Evolutionary conservation across 2,888 invertebrate genomes (phyloP).

Genomic region (Polydrusus tereticollis): DNA sequence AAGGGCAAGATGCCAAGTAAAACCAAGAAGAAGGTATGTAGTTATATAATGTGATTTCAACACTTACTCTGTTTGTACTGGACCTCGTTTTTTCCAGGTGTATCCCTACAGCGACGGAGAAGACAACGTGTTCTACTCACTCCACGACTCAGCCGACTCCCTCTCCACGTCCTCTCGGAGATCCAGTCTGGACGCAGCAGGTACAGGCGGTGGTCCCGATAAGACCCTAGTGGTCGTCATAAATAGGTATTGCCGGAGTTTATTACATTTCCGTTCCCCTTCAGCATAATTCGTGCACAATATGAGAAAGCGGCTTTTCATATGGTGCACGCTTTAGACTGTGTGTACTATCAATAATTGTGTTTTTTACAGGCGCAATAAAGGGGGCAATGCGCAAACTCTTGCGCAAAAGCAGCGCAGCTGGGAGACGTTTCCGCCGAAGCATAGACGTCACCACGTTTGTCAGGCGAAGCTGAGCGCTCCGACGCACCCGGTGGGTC

Average conservation of each 20-base stretch:
- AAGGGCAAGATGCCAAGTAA: conserved; percentile 59
- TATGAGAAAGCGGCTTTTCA: conserved; percentile 39
- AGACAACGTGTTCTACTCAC: conserved; percentile 70
- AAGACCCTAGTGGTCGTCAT: conserved; percentile 71
- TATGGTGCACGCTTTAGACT: too few species aligned
- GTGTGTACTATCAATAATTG: too few species aligned
- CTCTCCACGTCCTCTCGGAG: conserved; percentile 71
- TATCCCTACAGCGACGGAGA: conserved; percentile 73
- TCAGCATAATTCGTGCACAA: too few species aligned
- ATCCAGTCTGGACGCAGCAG: conserved; percentile 67
- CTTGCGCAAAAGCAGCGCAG: conserved; percentile 73
- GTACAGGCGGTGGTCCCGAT: conserved; percentile 55
- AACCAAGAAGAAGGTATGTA: conserved; percentile 55
- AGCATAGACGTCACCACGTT: conserved; percentile 64
- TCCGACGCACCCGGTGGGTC: conserved; percentile 56
- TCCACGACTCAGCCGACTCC: conserved; percentile 71
- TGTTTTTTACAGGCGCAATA: conserved; percentile 46
- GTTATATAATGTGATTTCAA: too few species aligned
- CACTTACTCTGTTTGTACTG: too few species aligned
- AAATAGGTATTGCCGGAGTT: conserved; percentile 61
- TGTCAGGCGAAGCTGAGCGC: conserved; percentile 57
- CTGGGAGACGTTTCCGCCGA: conserved; percentile 76
- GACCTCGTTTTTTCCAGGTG: conserved; percentile 64
- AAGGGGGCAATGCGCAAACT: conserved; percentile 49
- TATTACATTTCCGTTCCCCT: conserved; percentile 20